Evolutionary conservation across 2,797 vertebrate genomes (phyloP), one percentile per base, ranked within the genome.

Genomic region (Neoniphon sammara): DNA sequence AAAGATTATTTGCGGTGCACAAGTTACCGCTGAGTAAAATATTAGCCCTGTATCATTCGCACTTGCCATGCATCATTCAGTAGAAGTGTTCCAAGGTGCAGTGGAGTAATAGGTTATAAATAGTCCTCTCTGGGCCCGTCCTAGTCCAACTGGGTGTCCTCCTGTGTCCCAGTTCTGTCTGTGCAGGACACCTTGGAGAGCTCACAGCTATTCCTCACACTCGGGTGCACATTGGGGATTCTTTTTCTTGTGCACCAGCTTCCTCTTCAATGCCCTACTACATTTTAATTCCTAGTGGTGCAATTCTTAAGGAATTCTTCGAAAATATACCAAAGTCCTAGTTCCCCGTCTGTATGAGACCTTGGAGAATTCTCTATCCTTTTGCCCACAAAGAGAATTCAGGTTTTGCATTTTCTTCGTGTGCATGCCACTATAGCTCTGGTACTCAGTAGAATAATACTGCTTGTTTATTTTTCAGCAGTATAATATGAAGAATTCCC

Each of bases 111-210:
- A 25, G 70, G 63, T 85, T 91, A 90, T 89, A 83, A 86, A 91
- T 89, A 77, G 81, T 76, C 58, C 57, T 81, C 75, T 64, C 34
- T 75, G 74, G 77, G 65, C 75, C 54, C 31, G 73, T 88, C 73
- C 74, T 56, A 73, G 71, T 85, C 85, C 84, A 67, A 79, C 70
- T 77, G 60, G 77, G 76, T 87, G 85, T 91, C 87, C 88, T 88
- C 73, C 15, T 50, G 73, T 86, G 90, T 83, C 88, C 92, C 81
- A 90, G 63, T 90, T 93, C 85, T 91, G 92, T 90, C 90, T 87
- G 57, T 18, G 49, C 5, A 65, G 82, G 81, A 85, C 85, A 91
- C 86, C 85, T 89, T 85, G 68, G 81, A 85, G 77, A 82, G 72
- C 1, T 7, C 68, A 55, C 44, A 53, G 59, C 36, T 80, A 53